Evolutionary conservation across 2,797 vertebrate species (phyloP).

Genomic region (Chaunax sp.): DNA sequence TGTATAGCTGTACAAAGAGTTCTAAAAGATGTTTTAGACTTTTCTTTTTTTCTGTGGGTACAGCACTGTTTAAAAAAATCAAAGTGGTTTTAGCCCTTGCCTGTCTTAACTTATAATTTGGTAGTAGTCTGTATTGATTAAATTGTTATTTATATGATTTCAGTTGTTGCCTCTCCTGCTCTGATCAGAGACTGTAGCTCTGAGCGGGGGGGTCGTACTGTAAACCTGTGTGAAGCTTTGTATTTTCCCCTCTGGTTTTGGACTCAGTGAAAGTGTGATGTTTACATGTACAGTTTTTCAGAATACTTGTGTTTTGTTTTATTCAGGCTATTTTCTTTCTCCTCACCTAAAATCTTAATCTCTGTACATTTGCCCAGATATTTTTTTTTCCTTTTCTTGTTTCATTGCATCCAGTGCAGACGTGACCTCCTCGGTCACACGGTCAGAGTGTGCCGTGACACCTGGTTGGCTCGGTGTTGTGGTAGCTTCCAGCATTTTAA

Average conservation of each 20-base stretch:
- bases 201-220: conserved; percentile 90
- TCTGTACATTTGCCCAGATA: conserved; percentile 72
- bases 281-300: conserved; percentile 99
- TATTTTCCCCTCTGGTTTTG: conserved; percentile 96
- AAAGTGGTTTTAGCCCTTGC: conserved; percentile 84
- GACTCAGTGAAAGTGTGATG: conserved; percentile 99
- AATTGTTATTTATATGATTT: conserved; percentile 85
- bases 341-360: conserved; percentile 49
- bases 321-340: conserved; percentile 32
- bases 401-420: conserved; percentile 74
- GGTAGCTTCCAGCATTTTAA: conserved; percentile 73
- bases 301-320: conserved; percentile 69
- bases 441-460: conserved; percentile 64
- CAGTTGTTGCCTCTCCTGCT: conserved; percentile 84
- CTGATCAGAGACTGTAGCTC: conserved; percentile 86
- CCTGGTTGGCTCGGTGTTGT: conserved; percentile 61
- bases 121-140: conserved; percentile 86
- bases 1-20: conserved; percentile 85
- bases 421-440: conserved; percentile 64
- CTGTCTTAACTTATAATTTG: conserved; percentile 86
- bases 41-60: conserved; percentile 84
- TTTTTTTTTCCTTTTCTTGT: conserved; percentile 50
- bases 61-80: conserved; percentile 83
- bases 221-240: conserved; percentile 99
- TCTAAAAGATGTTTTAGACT: conserved; percentile 79